phyloP scores from a whole-genome alignment of 2,888 invertebrate species.

The Oscheius onirici region DNA sequence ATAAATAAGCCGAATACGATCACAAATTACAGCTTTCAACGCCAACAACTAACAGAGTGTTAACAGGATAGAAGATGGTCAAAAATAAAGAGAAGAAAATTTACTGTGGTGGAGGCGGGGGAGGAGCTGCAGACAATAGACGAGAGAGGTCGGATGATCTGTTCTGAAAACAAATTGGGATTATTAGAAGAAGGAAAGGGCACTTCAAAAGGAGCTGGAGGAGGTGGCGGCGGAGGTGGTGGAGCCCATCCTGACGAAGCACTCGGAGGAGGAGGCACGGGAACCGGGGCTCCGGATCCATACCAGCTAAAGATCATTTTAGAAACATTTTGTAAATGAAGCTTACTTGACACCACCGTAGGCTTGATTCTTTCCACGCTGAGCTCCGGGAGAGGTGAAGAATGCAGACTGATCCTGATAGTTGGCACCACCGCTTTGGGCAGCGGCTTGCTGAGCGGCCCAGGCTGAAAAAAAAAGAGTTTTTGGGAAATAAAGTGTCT shows the following conservation, averaged over 20 bases:
- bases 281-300: conserved; percentile 47
- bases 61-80: too few relatives aligned
- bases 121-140: conserved; percentile 42
- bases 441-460: conserved; percentile 20
- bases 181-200: neutral
- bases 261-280: conserved; percentile 57
- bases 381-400: conserved; percentile 26
- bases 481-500: too few relatives aligned
- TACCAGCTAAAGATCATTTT: conserved; percentile 37
- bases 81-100: neutral
- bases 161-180: neutral
- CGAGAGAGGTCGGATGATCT: conserved; percentile 34
- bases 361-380: conserved; percentile 16
- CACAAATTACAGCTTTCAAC: neutral
- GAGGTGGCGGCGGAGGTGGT: conserved; percentile 58
- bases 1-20: neutral
- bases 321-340: neutral
- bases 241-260: conserved; percentile 36
- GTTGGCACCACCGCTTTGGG: neutral
- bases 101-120: conserved; percentile 28
- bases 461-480: conserved; percentile 23
- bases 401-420: conserved; percentile 14
- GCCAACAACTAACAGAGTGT: neutral
- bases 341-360: conserved; percentile 3
- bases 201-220: conserved; percentile 38